These are phyloP conservation scores for Platysteira castanea DNA, from an alignment of 2,113 vertebrate genomes.

Conservation along the genomic window DNA sequence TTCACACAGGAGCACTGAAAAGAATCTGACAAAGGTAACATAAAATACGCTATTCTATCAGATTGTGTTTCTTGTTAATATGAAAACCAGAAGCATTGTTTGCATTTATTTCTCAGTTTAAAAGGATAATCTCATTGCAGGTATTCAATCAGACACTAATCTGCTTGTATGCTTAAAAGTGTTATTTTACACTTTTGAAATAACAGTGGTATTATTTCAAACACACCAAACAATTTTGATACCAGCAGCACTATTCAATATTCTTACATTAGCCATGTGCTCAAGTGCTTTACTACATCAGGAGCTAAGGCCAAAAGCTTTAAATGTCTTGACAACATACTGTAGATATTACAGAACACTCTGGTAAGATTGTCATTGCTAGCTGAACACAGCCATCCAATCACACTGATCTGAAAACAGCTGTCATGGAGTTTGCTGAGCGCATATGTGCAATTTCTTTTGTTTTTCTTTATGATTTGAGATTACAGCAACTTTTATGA, in stretches of 20 bases:
- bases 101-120: neutral
- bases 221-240: neutral
- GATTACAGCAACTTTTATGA: neutral
- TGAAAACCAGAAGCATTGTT: neutral
- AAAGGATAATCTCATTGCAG: neutral
- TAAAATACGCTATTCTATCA: neutral
- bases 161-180: neutral
- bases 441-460: neutral
- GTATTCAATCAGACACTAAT: neutral
- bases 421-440: neutral
- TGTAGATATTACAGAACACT: neutral
- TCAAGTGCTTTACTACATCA: neutral
- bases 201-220: neutral
- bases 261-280: neutral
- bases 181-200: neutral
- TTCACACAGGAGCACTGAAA: neutral
- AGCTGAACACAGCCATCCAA: neutral
- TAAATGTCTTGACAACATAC: neutral
- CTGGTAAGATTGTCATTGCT: neutral
- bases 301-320: neutral
- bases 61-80: neutral
- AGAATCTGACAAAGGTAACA: neutral
- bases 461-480: neutral
- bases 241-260: neutral
- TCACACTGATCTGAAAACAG: neutral